Percentiles rank a stretch among this genome's conserved stretches.
Conservation (phyloP, 2,888 invertebrate genomes). For the Euplagia quadripunctaria region DNA sequence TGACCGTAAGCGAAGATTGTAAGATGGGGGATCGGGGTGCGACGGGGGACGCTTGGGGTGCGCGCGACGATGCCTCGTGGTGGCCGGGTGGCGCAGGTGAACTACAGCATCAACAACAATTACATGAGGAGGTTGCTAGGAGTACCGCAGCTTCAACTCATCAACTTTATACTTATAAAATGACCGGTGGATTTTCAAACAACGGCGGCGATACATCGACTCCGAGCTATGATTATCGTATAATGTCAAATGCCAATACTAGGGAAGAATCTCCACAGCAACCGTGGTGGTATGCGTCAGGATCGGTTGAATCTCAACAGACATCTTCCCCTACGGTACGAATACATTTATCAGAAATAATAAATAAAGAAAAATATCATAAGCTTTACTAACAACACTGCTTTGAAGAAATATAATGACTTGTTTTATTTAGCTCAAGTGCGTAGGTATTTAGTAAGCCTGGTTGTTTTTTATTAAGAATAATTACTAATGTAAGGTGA, state of each 20-base stretch:
- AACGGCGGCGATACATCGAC: slow-evolving; percentile 89
- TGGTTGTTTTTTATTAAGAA: background rate
- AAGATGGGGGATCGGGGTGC: slow-evolving; percentile 85
- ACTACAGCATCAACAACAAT: slow-evolving; percentile 84
- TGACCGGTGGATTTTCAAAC: slow-evolving; percentile 94
- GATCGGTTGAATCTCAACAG: slow-evolving; percentile 87
- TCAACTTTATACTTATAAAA: slow-evolving; percentile 94
- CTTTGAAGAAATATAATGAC: background rate
- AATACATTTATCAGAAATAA: slow-evolving; percentile 26
- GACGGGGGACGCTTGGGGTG: slow-evolving; percentile 87
- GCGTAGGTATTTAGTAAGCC: background rate
- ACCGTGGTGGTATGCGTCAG: slow-evolving; percentile 92
- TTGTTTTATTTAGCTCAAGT: background rate
- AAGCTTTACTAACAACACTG: background rate
- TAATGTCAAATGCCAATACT: slow-evolving; percentile 88
- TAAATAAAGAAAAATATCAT: background rate
- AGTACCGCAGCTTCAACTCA: slow-evolving; percentile 86
- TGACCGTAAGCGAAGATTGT: slow-evolving; percentile 77
- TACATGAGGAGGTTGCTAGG: slow-evolving; percentile 82
- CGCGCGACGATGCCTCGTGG: slow-evolving; percentile 87
- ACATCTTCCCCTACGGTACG: slow-evolving; percentile 83
- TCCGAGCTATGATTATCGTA: slow-evolving; percentile 92
- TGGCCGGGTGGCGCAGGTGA: slow-evolving; percentile 84
- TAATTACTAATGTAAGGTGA: background rate
- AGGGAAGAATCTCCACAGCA: slow-evolving; percentile 83